Conservation (phyloP, 1,140 invertebrate species). For the Drosophila sulfurigaster region DNA sequence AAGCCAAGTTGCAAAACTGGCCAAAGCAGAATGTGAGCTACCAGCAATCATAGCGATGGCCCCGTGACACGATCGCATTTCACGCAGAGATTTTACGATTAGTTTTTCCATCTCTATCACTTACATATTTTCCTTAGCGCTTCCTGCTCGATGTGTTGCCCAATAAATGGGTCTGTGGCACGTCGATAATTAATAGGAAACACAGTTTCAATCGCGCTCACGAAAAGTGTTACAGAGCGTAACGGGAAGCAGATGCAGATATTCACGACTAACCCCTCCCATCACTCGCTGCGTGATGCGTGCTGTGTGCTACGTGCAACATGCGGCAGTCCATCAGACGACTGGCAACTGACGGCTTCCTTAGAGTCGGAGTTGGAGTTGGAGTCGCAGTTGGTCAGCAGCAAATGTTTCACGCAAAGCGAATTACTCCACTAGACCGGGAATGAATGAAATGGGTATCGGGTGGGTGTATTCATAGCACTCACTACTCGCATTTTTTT, state of each 20-base stretch:
- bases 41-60: constrained; percentile 35
- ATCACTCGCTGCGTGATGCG: neutral
- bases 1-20: constrained; percentile 50
- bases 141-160: constrained; percentile 1
- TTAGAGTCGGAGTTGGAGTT: neutral
- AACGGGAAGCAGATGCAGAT: constrained; percentile 21
- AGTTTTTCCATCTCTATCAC: neutral
- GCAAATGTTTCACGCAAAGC: neutral
- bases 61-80: constrained; percentile 33
- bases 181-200: constrained; percentile 16
- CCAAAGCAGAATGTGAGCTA: constrained; percentile 31
- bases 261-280: constrained; percentile 15
- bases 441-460: constrained; percentile 35
- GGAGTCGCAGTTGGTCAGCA: neutral
- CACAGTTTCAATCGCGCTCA: constrained; percentile 4
- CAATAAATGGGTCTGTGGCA: constrained; percentile 26
- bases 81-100: neutral
- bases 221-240: constrained; percentile 13
- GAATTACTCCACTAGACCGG: neutral
- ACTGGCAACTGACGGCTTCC: constrained; percentile 13
- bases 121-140: neutral
- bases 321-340: neutral
- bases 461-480: constrained; percentile 11
- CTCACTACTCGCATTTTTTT: constrained; percentile 18
- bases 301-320: neutral